Evolutionary conservation across 92 coral and sea anemone genomes (phyloP).

Genomic region (Palythoa heliodiscus): DNA sequence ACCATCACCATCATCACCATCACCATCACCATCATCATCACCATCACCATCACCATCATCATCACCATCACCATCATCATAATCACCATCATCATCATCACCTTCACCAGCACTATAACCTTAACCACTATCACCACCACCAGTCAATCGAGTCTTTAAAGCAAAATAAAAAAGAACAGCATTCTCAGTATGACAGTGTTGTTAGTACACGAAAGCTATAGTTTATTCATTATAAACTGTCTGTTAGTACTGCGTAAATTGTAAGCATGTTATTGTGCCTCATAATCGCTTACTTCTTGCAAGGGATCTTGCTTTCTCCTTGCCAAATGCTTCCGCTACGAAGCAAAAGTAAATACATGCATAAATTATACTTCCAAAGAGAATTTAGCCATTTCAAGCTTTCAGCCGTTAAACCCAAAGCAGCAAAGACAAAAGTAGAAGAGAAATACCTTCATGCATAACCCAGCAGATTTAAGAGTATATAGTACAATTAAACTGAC

Average conservation of each 20-base stretch:
- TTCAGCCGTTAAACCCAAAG: background rate
- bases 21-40: background rate
- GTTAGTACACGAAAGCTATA: too few species aligned
- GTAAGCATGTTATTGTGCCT: background rate
- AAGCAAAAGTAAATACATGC: conserved; percentile 23
- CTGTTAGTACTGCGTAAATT: background rate
- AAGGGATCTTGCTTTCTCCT: conserved; percentile 45
- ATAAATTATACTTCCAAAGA: background rate
- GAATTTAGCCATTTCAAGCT: background rate
- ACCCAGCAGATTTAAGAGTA: too few species aligned
- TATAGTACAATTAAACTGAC: background rate
- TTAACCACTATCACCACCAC: background rate
- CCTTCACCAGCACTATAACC: too few species aligned
- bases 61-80: background rate
- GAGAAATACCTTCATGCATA: too few species aligned
- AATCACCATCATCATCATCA: background rate
- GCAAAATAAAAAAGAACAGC: too few species aligned
- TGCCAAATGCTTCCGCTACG: conserved; percentile 43
- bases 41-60: background rate
- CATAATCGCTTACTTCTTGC: conserved; percentile 32
- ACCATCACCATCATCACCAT: background rate
- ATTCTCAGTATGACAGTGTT: too few species aligned
- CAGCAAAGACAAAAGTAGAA: background rate
- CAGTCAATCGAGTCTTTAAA: too few species aligned
- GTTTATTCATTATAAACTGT: background rate